These are phyloP conservation scores for Oligia latruncula DNA, from an alignment of 2,888 invertebrate species.

Conservation along the genomic window DNA sequence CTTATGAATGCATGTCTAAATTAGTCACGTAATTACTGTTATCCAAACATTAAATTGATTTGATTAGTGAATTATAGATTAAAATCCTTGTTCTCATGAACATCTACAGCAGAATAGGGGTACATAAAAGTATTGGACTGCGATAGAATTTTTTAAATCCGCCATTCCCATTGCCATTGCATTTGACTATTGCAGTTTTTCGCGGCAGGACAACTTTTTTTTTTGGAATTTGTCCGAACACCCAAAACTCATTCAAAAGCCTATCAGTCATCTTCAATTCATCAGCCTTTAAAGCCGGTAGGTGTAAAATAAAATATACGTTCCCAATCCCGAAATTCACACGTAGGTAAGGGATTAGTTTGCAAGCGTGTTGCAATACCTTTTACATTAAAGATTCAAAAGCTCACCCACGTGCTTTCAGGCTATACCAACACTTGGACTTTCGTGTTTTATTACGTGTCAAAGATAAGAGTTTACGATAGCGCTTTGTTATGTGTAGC, in stretches of 20 bases:
- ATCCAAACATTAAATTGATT: neutral
- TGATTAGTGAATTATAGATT: neutral
- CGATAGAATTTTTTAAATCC: neutral
- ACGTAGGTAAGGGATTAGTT: neutral
- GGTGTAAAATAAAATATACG: neutral
- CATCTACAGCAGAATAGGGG: neutral
- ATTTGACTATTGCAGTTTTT: neutral
- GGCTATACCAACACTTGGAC: constrained; percentile 18
- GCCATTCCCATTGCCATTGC: too few species aligned
- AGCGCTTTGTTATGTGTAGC: constrained; percentile 14
- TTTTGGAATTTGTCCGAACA: neutral
- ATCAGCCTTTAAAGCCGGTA: neutral
- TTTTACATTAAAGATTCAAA: constrained; percentile 16
- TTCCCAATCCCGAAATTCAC: constrained; percentile 7
- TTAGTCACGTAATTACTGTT: neutral
- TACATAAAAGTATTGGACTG: neutral
- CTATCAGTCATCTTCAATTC: neutral
- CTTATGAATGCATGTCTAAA: constrained; percentile 26
- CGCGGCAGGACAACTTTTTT: neutral
- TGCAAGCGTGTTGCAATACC: neutral
- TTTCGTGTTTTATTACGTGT: constrained; percentile 40
- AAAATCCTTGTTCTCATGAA: neutral
- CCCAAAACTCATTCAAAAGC: constrained; percentile 2
- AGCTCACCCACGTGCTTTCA: constrained; percentile 13
- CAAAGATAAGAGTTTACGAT: constrained; percentile 29